Conservation (phyloP, 1,140 invertebrate genomes). For the Bombyx mori region DNA sequence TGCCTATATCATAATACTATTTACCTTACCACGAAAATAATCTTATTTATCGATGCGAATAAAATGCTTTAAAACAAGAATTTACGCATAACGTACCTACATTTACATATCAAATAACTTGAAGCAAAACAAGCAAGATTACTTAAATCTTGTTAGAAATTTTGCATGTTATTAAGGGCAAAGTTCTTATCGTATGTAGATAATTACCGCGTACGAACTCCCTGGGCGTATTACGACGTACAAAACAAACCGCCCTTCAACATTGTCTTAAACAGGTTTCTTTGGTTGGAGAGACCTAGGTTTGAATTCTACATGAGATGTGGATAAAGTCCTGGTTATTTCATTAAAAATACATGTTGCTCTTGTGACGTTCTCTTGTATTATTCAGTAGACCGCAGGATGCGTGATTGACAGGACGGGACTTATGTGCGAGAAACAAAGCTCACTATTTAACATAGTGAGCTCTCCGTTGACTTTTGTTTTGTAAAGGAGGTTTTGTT, state of each 20-base stretch:
- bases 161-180: neutral
- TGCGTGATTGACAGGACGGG: slow-evolving; percentile 2
- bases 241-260: neutral
- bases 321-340: neutral
- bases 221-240: neutral
- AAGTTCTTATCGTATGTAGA: slow-evolving; percentile 4
- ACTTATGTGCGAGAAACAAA: slow-evolving; percentile 3
- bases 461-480: too few relatives aligned
- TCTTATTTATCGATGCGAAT: too few relatives aligned
- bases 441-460: neutral
- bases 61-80: too few relatives aligned
- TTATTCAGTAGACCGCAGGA: slow-evolving; percentile 4
- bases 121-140: slow-evolving; percentile 1
- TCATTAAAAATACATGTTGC: slow-evolving; percentile 1
- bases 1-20: too few relatives aligned
- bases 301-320: slow-evolving; percentile 1
- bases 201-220: slow-evolving; percentile 4
- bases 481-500: too few relatives aligned
- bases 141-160: slow-evolving; percentile 3
- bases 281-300: neutral
- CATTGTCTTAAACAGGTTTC: neutral
- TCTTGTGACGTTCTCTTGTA: neutral
- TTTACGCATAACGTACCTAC: too few relatives aligned
- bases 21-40: too few relatives aligned
- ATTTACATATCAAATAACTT: neutral